Evolutionary conservation across 1,140 invertebrate genomes (phyloP).

Genomic region (Diplogasteroides magnus): DNA sequence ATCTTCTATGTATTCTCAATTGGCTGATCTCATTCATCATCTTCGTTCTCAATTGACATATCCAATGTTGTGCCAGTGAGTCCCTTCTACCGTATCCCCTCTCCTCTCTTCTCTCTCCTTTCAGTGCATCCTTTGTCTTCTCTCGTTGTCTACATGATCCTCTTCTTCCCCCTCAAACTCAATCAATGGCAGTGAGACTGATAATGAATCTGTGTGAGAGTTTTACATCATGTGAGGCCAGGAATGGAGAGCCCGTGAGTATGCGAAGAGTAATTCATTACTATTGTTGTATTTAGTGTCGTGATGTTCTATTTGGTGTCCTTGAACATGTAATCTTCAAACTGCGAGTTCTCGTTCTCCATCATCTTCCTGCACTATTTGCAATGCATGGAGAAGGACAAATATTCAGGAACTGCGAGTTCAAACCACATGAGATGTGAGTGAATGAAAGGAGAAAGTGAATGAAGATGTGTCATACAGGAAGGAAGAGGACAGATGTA

Average conservation of each 20-base stretch:
- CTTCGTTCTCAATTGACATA: slow-evolving; percentile 13
- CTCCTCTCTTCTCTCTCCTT: not conserved
- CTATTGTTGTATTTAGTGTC: too few species aligned
- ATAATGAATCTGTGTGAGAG: not conserved
- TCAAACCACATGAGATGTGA: not conserved
- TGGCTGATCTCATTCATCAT: slow-evolving; percentile 29
- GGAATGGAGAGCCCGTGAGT: not conserved
- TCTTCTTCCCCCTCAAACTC: not conserved
- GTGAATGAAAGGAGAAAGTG: too few species aligned
- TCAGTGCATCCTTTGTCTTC: not conserved
- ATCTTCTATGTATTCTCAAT: slow-evolving; percentile 18
- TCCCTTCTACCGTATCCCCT: not conserved
- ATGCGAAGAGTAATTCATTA: too few species aligned
- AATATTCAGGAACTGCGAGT: not conserved
- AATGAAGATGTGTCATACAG: too few species aligned
- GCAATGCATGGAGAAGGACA: not conserved
- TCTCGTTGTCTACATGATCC: not conserved
- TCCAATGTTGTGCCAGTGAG: slow-evolving; percentile 22
- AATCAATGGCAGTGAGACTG: not conserved
- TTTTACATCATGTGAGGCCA: not conserved
- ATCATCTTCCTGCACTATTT: not conserved
- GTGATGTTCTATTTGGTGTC: not conserved
- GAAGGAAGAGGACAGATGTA: too few species aligned
- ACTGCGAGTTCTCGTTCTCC: not conserved
- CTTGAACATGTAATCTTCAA: not conserved